Percentiles rank a stretch among this genome's conserved stretches.
Evolutionary conservation across 2,888 invertebrate species (phyloP).

Genomic region (Pycnomerus fuliginosus): DNA sequence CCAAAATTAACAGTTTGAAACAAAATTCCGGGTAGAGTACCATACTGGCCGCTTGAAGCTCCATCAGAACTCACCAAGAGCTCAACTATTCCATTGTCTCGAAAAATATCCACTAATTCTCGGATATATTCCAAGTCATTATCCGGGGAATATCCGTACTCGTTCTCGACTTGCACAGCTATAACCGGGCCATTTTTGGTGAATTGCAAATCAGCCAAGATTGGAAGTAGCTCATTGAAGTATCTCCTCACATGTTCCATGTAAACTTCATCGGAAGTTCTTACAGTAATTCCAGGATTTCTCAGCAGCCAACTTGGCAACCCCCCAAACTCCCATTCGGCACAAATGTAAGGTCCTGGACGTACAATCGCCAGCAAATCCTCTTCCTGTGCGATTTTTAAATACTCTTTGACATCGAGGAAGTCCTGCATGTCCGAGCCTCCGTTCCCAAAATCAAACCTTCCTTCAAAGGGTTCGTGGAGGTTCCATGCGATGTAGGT

Average conservation of each 20-base stretch:
- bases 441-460: conserved; percentile 59
- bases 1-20: conserved; percentile 59
- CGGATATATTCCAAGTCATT: too few species aligned
- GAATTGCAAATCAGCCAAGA: conserved; percentile 53
- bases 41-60: conserved; percentile 41
- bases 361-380: conserved; percentile 74
- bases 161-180: conserved; percentile 85
- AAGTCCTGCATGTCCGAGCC: conserved; percentile 59
- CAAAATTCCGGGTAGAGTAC: conserved; percentile 35
- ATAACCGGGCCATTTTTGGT: conserved; percentile 80
- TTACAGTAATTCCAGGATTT: conserved; percentile 54
- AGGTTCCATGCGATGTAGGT: conserved; percentile 87
- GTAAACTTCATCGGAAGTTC: conserved; percentile 47
- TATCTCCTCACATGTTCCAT: conserved; percentile 55
- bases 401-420: conserved; percentile 63
- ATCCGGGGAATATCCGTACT: conserved; percentile 71
- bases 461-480: conserved; percentile 68
- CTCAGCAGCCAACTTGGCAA: conserved; percentile 47
- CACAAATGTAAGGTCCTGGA: conserved; percentile 90
- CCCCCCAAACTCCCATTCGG: conserved; percentile 73
- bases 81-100: conserved; percentile 49
- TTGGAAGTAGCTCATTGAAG: conserved; percentile 65
- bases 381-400: conserved; percentile 67
- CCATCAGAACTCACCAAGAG: conserved; percentile 57
- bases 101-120: conserved; percentile 31